phyloP scores from a whole-genome alignment of 2,888 invertebrate genomes.

The Xanthorhoe designata region DNA sequence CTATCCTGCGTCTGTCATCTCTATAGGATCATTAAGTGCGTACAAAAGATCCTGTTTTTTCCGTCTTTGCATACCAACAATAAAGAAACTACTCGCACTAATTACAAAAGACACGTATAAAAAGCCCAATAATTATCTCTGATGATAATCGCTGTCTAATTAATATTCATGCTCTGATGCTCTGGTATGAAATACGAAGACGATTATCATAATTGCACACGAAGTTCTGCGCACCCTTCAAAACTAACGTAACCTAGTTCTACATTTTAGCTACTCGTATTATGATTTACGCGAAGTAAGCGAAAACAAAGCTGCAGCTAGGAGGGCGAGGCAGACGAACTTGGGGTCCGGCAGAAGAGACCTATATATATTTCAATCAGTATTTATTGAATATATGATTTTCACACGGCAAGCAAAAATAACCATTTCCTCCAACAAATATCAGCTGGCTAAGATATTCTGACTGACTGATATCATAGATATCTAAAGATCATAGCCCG shows the following conservation, averaged over 20 bases:
- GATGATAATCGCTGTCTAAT: constrained; percentile 30
- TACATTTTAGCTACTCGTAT: neutral
- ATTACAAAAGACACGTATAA: constrained; percentile 24
- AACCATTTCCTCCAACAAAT: neutral
- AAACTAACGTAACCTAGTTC: constrained; percentile 27
- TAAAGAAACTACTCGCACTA: constrained; percentile 11
- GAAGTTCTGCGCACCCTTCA: constrained; percentile 36
- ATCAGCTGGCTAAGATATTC: neutral
- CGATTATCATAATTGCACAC: constrained; percentile 40
- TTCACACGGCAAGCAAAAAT: too few relatives aligned
- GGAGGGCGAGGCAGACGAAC: too few relatives aligned
- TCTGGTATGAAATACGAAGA: constrained; percentile 36
- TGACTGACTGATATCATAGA: neutral
- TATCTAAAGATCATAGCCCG: neutral
- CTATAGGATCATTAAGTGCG: too few relatives aligned
- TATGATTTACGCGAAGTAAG: neutral
- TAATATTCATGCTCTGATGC: constrained; percentile 41
- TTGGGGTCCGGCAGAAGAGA: too few relatives aligned
- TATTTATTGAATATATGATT: too few relatives aligned
- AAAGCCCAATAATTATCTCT: constrained; percentile 23
- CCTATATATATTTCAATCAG: too few relatives aligned
- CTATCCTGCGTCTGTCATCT: too few relatives aligned
- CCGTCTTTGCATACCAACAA: constrained; percentile 8
- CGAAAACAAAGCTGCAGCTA: neutral
- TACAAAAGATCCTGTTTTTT: too few relatives aligned